phyloP scores from a whole-genome alignment of 2,797 vertebrate species.

The Echeneis naucrates region DNA sequence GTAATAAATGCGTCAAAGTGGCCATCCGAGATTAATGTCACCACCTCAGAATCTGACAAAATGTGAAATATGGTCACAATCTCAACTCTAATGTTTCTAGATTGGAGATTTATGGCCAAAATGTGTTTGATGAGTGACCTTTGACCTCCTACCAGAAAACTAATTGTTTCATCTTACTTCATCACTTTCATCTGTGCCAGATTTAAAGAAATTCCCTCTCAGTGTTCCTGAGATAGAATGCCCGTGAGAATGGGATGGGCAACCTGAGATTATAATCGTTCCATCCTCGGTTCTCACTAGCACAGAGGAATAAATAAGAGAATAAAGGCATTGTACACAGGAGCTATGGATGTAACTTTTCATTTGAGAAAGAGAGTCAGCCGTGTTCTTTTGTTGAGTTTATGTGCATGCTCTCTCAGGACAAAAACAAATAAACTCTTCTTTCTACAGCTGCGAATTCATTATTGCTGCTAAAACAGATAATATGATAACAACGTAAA shows the following conservation, averaged over 20 bases:
- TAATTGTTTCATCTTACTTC: not conserved
- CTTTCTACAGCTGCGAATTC: constrained; percentile 52
- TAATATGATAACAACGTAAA: constrained; percentile 54
- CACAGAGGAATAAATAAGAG: not conserved
- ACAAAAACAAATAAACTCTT: constrained; percentile 53
- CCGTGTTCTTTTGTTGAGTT: constrained; percentile 28
- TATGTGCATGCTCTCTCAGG: constrained; percentile 46
- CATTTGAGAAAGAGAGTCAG: constrained; percentile 45
- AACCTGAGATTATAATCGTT: no score
- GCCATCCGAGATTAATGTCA: not conserved
- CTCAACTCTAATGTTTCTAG: not conserved
- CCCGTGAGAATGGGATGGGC: no score
- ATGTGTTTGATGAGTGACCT: not conserved
- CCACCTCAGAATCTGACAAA: not conserved
- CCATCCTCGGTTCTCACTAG: no score
- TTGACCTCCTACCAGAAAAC: not conserved
- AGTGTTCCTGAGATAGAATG: not conserved
- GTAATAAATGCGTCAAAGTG: not conserved
- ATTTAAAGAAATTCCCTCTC: not conserved
- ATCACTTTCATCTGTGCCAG: not conserved
- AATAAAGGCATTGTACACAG: constrained; percentile 20
- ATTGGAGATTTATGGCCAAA: no score
- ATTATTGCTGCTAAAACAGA: constrained; percentile 53
- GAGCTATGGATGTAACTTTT: constrained; percentile 14
- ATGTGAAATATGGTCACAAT: no score